Evolutionary conservation across 2,797 vertebrate species (phyloP).

Genomic region (Anableps anableps): DNA sequence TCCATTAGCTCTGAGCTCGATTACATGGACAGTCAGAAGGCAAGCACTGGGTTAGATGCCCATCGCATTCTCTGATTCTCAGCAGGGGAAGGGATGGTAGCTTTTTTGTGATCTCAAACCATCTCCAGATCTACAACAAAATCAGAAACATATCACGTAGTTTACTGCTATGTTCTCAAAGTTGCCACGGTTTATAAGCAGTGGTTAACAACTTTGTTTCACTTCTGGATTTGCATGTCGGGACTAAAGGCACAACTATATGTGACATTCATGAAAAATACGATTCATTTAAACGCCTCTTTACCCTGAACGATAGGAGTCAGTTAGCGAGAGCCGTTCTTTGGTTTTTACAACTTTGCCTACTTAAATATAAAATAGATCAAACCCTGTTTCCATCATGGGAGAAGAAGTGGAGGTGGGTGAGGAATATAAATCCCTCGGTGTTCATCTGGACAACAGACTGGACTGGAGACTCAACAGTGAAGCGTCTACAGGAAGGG

Average conservation of each 20-base stretch:
- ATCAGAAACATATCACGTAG: background rate
- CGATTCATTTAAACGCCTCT: no score
- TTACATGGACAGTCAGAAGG: slow-evolving; percentile 12
- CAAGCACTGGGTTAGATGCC: background rate
- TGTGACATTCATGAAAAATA: no score
- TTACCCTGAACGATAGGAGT: no score
- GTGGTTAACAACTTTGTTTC: background rate
- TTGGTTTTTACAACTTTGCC: no score
- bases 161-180: background rate
- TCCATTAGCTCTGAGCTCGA: slow-evolving; percentile 51
- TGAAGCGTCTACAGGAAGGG: no score
- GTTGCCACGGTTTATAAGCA: background rate
- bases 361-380: no score
- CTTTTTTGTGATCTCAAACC: background rate
- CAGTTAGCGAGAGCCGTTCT: no score
- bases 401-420: no score
- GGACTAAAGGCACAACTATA: background rate
- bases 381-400: no score
- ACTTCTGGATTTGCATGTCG: background rate
- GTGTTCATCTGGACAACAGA: no score
- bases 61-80: slow-evolving; percentile 55
- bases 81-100: slow-evolving; percentile 1
- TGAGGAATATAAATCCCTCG: no score
- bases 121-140: background rate
- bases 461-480: no score